Conservation (phyloP, 1,140 invertebrate genomes). For the Micrasema minimum region DNA sequence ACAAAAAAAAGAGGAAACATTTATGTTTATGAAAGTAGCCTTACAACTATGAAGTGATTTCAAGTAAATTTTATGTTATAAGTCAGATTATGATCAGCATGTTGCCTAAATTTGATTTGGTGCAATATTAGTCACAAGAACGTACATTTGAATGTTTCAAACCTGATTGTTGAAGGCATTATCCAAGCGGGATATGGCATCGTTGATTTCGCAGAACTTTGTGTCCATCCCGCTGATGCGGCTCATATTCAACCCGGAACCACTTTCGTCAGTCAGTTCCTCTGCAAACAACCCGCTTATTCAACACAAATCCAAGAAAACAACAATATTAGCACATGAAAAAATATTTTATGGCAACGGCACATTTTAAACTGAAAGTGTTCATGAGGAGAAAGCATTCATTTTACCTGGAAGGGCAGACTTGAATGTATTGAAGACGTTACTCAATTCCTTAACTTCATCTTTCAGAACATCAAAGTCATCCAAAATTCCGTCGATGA, state of each 20-base stretch:
- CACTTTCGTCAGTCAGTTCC: neutral
- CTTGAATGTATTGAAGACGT: constrained; percentile 18
- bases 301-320: neutral
- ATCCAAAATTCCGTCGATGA: constrained; percentile 32
- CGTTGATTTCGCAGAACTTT: constrained; percentile 31
- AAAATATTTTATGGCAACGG: too few relatives aligned
- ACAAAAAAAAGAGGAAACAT: too few relatives aligned
- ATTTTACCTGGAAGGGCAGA: constrained; percentile 6
- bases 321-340: too few relatives aligned
- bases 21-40: too few relatives aligned
- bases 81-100: too few relatives aligned
- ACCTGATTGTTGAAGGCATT: constrained; percentile 41
- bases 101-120: too few relatives aligned
- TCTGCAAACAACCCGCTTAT: neutral
- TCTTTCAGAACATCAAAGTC: constrained; percentile 28
- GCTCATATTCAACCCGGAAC: neutral
- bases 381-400: too few relatives aligned
- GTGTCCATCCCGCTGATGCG: constrained; percentile 26
- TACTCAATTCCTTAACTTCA: constrained; percentile 23
- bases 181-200: constrained; percentile 15
- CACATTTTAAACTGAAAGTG: too few relatives aligned
- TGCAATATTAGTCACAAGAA: too few relatives aligned
- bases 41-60: too few relatives aligned
- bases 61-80: too few relatives aligned
- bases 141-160: constrained; percentile 4